These are phyloP conservation scores for Pseudorasbora parva DNA, from an alignment of 2,113 vertebrate genomes.

Conservation along the genomic window DNA sequence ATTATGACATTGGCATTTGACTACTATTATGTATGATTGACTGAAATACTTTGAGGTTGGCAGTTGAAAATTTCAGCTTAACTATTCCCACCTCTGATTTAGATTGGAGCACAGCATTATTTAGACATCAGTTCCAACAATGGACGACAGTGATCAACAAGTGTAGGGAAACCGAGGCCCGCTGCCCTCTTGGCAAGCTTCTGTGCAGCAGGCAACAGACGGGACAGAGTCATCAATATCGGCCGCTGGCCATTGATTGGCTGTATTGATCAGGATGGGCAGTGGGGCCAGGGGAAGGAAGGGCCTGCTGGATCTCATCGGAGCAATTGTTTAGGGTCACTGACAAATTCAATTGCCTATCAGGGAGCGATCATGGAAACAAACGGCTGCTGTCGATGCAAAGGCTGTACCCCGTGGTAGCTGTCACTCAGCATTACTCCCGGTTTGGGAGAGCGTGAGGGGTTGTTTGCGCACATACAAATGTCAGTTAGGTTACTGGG, in stretches of 20 bases:
- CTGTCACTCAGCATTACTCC: slow-evolving; percentile 72
- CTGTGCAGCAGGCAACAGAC: slow-evolving; percentile 54
- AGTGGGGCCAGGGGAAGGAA: slow-evolving; percentile 60
- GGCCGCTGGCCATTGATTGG: slow-evolving; percentile 71
- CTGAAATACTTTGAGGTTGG: background rate
- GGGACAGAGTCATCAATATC: slow-evolving; percentile 71
- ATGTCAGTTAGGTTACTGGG: slow-evolving; percentile 55
- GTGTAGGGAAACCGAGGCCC: slow-evolving; percentile 26
- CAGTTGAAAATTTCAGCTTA: background rate
- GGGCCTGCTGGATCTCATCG: slow-evolving; percentile 57
- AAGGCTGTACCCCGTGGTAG: slow-evolving; percentile 57
- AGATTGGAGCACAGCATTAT: background rate
- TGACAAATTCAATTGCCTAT: slow-evolving; percentile 69
- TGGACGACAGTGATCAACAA: slow-evolving; percentile 47
- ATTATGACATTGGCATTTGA: background rate
- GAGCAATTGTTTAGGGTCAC: slow-evolving; percentile 69
- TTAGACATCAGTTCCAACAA: background rate
- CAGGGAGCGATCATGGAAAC: slow-evolving; percentile 67
- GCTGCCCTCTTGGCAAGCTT: slow-evolving; percentile 48
- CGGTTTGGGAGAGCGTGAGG: slow-evolving; percentile 40
- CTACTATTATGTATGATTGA: background rate
- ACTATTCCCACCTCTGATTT: background rate
- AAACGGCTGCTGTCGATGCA: slow-evolving; percentile 66
- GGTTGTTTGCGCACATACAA: slow-evolving; percentile 4
- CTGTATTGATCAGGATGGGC: slow-evolving; percentile 69